phyloP scores from a whole-genome alignment of 2,113 vertebrate species.

The Dromaius novaehollandiae region DNA sequence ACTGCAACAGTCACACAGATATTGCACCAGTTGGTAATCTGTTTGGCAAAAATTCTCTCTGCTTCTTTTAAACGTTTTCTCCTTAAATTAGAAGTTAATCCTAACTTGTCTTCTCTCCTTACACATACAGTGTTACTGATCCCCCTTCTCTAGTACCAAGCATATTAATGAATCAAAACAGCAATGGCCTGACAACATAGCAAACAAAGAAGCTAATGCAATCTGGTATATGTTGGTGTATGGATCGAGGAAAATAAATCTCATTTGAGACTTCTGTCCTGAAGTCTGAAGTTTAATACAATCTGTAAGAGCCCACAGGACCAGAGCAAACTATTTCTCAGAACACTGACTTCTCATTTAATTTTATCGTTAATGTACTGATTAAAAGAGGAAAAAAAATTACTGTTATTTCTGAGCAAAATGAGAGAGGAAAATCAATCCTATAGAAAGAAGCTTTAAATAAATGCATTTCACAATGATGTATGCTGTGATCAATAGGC shows the following conservation, averaged over 20 bases:
- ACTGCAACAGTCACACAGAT: background rate
- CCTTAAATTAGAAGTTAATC: conserved; percentile 43
- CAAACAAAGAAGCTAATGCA: conserved; percentile 6
- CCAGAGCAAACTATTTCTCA: background rate
- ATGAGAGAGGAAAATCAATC: background rate
- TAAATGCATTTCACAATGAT: background rate
- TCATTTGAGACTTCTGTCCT: background rate
- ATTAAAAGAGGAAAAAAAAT: background rate
- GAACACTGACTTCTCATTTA: background rate
- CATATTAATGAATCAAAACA: background rate
- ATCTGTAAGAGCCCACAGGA: background rate
- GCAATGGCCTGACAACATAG: background rate
- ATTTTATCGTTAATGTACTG: background rate
- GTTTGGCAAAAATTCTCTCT: background rate
- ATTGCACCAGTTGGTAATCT: background rate
- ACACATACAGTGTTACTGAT: background rate
- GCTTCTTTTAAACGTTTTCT: background rate
- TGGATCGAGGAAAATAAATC: background rate
- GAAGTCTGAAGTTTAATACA: background rate
- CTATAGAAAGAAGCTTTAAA: background rate
- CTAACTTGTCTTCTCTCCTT: background rate
- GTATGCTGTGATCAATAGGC: background rate
- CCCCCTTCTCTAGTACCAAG: background rate
- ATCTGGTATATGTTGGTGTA: background rate
- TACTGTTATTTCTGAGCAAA: background rate